Percentiles rank a stretch among this genome's conserved stretches.
These are phyloP conservation scores for Phylloscopus whistleri DNA, from an alignment of 2,113 vertebrate species.

Conservation along the genomic window DNA sequence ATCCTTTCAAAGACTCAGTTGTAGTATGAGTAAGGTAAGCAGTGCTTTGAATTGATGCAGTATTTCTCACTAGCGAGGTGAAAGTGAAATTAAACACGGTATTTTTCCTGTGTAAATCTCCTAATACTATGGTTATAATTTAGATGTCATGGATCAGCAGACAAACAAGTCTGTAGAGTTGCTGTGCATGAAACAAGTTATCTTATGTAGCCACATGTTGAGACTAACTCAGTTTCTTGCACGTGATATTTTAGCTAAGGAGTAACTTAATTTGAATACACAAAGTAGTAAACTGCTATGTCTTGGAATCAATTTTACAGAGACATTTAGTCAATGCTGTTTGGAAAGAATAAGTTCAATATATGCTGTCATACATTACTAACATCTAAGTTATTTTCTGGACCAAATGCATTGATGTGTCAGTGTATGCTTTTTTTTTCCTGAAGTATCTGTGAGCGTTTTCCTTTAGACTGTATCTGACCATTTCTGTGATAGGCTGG, in stretches of 20 bases:
- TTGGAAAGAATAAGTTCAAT: conserved; percentile 22
- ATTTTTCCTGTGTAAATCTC: not conserved
- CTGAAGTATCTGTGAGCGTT: not conserved
- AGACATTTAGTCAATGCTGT: conserved; percentile 34
- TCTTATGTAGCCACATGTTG: conserved; percentile 11
- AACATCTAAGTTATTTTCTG: conserved; percentile 1
- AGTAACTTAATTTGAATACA: conserved; percentile 51
- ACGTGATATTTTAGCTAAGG: conserved; percentile 18
- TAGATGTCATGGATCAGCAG: not conserved
- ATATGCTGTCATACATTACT: conserved; percentile 15
- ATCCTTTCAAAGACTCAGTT: not conserved
- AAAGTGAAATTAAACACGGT: not conserved
- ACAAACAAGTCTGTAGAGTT: not conserved
- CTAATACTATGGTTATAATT: not conserved
- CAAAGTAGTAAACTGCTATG: conserved; percentile 29
- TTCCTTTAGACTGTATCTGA: not conserved
- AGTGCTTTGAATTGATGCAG: not conserved
- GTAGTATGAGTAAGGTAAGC: not conserved
- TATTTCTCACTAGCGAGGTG: not conserved
- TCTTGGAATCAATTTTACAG: conserved; percentile 22
- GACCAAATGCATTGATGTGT: not conserved
- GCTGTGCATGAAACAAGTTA: not conserved
- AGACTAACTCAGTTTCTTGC: not conserved
- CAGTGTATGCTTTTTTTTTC: not conserved
- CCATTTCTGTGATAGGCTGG: not conserved